Percentiles rank a stretch among this genome's conserved stretches.
Conservation (phyloP, 2,113 vertebrate genomes). For the Agapornis roseicollis region DNA sequence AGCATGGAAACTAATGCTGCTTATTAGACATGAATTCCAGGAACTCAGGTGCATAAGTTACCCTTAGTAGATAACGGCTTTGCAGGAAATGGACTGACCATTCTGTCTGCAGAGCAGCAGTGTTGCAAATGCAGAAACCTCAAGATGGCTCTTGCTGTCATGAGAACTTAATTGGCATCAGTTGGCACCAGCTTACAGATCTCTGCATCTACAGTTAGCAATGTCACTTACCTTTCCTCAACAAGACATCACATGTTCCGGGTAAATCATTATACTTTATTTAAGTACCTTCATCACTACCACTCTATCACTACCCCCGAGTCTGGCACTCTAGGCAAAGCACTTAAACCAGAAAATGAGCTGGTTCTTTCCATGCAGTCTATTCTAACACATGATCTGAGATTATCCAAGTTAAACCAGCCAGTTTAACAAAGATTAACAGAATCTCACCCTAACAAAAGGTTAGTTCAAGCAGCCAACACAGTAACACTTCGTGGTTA, state of each 20-base stretch:
- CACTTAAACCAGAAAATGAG: background rate
- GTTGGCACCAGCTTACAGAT: background rate
- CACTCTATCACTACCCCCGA: accelerated
- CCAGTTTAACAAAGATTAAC: background rate
- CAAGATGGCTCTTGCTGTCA: constrained; percentile 1
- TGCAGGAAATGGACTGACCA: background rate
- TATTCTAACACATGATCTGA: background rate
- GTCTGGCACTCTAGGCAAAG: background rate
- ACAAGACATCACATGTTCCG: background rate
- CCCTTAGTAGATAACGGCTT: background rate
- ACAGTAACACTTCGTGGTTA: background rate
- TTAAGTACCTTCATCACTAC: background rate
- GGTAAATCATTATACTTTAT: background rate
- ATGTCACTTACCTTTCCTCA: background rate
- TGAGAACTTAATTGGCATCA: background rate
- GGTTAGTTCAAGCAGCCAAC: background rate
- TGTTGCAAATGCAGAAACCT: background rate
- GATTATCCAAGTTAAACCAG: background rate
- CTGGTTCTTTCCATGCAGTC: background rate
- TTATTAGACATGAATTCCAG: background rate
- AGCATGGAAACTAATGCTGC: background rate
- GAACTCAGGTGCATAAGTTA: background rate
- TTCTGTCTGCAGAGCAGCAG: background rate
- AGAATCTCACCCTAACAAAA: background rate
- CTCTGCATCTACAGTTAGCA: background rate